Evolutionary conservation across 2,113 vertebrate species (phyloP), one percentile per base, ranked within the genome.

Genomic region (Thamnaconus septentrionalis): DNA sequence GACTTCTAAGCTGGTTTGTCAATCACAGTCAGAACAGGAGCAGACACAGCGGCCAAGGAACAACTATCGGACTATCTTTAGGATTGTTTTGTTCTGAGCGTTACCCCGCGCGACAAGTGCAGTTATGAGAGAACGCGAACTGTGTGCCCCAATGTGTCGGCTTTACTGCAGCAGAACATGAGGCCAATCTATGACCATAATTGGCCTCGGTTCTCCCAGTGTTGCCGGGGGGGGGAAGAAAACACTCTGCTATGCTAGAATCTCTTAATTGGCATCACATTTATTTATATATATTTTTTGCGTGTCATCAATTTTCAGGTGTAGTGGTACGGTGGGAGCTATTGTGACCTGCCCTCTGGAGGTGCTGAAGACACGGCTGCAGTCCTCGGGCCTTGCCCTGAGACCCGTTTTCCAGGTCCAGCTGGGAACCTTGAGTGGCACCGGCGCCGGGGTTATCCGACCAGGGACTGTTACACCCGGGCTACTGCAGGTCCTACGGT

Each of bases 251-350:
- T 31, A 31, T 2, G 18, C 18, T 31, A 2, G 18, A 31, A 31
- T 31, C 2, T 31, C 18, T 31, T 31, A 31, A 31, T 31, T 31
- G 18, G 18, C 18, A 31, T 31, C 18, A 31, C 18, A 31, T 31
- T 31, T 31, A n/a, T 31, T 31, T 31, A 31, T 31, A n/a, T n/a
- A n/a, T n/a, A n/a, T 31, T 31, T 31, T 31, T 31, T 31, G 18
- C 18, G 3, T 70, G 12, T 55, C 8, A 5, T 81, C 4, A 5
- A 9, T 69, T 68, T 82, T 4, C 90, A 99, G 97, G 78, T 99
- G 97, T 10, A 96, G 96, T 65, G 97, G 97, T 69, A 99, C 96
- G 0, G 93, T 99, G 65, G 97, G 97, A 60, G 96, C 97, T 84
- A 95, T 99, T 60, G 90, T 96, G 68, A 99, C 96, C 0, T 98